Percentiles rank a stretch among this genome's conserved stretches.
phyloP scores from a whole-genome alignment of 2,113 vertebrate species.

The Callaeas wilsoni region DNA sequence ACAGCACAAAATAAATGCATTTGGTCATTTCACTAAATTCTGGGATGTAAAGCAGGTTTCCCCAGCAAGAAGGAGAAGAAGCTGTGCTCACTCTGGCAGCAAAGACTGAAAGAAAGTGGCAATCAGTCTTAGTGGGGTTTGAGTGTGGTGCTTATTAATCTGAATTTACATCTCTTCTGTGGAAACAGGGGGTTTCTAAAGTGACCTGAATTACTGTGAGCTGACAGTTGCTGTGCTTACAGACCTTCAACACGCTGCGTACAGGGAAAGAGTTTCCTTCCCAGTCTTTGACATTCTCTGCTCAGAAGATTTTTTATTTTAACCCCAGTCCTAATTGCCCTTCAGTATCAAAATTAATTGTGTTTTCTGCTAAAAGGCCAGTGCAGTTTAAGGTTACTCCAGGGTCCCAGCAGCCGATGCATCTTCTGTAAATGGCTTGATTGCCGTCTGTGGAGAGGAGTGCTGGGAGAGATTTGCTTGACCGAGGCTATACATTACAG shows the following conservation, averaged over 20 bases:
- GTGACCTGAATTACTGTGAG: slow-evolving; percentile 18
- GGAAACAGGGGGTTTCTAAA: slow-evolving; percentile 3
- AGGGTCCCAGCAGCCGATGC: slow-evolving; percentile 76
- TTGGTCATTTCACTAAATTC: slow-evolving; percentile 30
- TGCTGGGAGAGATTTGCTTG: slow-evolving; percentile 79
- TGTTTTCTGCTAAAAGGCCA: slow-evolving; percentile 82
- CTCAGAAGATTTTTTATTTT: slow-evolving; percentile 76
- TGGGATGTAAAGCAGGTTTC: slow-evolving; percentile 41
- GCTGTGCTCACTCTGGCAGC: slow-evolving; percentile 12
- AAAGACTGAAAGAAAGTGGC: background rate
- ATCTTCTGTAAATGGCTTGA: slow-evolving; percentile 82
- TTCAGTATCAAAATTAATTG: slow-evolving; percentile 85
- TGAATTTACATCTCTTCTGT: slow-evolving; percentile 15
- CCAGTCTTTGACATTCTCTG: slow-evolving; percentile 66
- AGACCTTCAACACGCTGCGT: slow-evolving; percentile 9
- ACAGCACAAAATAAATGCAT: background rate
- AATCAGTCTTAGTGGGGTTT: background rate
- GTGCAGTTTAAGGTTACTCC: slow-evolving; percentile 76
- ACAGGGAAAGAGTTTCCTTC: slow-evolving; percentile 53
- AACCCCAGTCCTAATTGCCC: slow-evolving; percentile 79
- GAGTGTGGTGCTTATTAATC: background rate
- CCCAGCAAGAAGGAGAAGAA: background rate
- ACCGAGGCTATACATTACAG: slow-evolving; percentile 82
- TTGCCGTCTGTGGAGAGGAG: slow-evolving; percentile 74
- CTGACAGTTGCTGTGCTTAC: slow-evolving; percentile 12